Conservation (phyloP, 2,888 invertebrate genomes). For the Folsomia candida region DNA sequence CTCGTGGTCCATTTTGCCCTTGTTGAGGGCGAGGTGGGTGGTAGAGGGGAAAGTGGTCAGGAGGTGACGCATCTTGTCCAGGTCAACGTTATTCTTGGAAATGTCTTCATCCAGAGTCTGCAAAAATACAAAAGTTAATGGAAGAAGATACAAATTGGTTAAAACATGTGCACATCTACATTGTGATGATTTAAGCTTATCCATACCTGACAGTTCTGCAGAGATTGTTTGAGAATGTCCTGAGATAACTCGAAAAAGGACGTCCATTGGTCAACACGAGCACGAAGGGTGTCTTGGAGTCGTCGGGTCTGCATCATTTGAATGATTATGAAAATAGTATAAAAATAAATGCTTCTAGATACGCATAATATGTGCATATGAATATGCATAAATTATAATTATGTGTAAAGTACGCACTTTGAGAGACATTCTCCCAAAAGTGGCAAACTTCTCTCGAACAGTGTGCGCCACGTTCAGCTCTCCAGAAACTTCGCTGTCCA, state of each 20-base stretch:
- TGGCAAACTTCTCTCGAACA: slow-evolving; percentile 68
- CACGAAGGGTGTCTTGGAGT: slow-evolving; percentile 47
- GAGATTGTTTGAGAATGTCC: slow-evolving; percentile 73
- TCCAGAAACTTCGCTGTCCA: slow-evolving; percentile 71
- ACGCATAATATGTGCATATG: not conserved
- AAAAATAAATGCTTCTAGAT: not conserved
- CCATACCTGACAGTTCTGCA: slow-evolving; percentile 66
- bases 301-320: slow-evolving; percentile 35
- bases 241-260: slow-evolving; percentile 50
- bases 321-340: not conserved
- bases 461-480: slow-evolving; percentile 73
- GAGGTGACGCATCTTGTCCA: slow-evolving; percentile 47
- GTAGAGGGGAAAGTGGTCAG: slow-evolving; percentile 46
- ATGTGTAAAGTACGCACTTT: slow-evolving; percentile 32
- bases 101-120: slow-evolving; percentile 49
- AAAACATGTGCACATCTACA: too few species aligned
- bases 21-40: slow-evolving; percentile 43
- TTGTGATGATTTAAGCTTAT: too few species aligned
- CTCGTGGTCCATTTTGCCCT: slow-evolving; percentile 45
- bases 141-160: too few species aligned
- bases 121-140: not conserved
- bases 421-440: slow-evolving; percentile 45
- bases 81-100: slow-evolving; percentile 41
- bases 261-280: slow-evolving; percentile 50
- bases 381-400: not conserved